Conservation (phyloP, 2,888 invertebrate genomes). For the Tyria jacobaeae region DNA sequence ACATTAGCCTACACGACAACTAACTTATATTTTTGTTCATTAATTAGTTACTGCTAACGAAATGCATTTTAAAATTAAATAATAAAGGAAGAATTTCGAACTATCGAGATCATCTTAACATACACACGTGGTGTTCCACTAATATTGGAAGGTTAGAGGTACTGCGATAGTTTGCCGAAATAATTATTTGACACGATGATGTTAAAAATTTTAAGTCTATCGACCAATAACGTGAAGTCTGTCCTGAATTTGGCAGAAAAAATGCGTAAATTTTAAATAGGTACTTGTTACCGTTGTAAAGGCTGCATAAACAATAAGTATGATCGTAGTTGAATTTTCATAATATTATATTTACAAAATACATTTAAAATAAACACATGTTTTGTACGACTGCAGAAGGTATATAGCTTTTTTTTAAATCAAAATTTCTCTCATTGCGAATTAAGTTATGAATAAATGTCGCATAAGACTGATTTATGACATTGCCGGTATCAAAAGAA, state of each 20-base stretch:
- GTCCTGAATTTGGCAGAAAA: slow-evolving; percentile 8
- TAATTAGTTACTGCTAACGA: slow-evolving; percentile 52
- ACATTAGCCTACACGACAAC: slow-evolving; percentile 58
- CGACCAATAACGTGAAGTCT: slow-evolving; percentile 23
- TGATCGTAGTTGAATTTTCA: slow-evolving; percentile 12
- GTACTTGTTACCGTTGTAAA: slow-evolving; percentile 16
- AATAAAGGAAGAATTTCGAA: slow-evolving; percentile 44
- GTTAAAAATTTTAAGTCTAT: no score
- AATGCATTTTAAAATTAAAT: slow-evolving; percentile 51
- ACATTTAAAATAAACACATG: slow-evolving; percentile 15
- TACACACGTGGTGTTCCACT: slow-evolving; percentile 51
- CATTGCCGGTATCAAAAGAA: no score
- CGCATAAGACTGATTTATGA: no score
- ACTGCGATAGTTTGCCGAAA: slow-evolving; percentile 7
- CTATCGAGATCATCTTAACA: slow-evolving; percentile 57
- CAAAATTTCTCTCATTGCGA: neutral
- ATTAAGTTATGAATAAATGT: neutral
- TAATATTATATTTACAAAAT: slow-evolving; percentile 41
- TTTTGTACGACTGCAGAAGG: slow-evolving; percentile 1
- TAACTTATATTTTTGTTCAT: slow-evolving; percentile 57
- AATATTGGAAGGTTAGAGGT: slow-evolving; percentile 26
- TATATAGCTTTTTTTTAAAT: neutral
- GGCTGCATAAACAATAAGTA: slow-evolving; percentile 17
- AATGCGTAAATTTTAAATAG: slow-evolving; percentile 8
- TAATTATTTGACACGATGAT: neutral